Evolutionary conservation across 2,797 vertebrate species (phyloP).

Genomic region (Gallinago stenura): DNA sequence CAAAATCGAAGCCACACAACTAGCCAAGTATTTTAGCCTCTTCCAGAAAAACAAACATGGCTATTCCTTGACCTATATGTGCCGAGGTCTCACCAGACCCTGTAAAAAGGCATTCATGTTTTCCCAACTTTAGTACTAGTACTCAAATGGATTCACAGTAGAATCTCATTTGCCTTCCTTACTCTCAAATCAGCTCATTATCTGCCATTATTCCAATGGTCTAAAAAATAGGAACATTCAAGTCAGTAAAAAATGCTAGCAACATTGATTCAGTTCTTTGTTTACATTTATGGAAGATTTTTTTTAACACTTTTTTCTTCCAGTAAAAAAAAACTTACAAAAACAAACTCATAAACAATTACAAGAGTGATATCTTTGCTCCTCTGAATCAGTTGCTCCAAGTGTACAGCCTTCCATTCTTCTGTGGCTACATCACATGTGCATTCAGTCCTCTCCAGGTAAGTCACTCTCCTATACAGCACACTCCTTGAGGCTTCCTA

Average conservation of each 20-base stretch:
- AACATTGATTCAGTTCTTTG: not conserved
- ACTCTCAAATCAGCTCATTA: not conserved
- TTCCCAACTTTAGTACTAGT: not conserved
- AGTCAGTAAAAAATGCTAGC: not conserved
- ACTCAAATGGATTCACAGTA: not conserved
- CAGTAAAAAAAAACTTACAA: not conserved
- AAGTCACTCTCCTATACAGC: not conserved
- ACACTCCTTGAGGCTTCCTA: not conserved
- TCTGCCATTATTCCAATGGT: not conserved
- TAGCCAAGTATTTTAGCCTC: not conserved
- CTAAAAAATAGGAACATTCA: not conserved
- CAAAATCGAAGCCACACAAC: not conserved
- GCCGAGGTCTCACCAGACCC: not conserved
- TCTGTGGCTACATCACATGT: not conserved
- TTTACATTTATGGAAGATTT: not conserved
- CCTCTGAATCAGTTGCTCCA: not conserved
- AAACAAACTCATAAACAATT: not conserved
- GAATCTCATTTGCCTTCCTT: not conserved
- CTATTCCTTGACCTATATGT: not conserved
- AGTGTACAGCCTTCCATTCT: accelerated
- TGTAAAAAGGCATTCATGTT: not conserved
- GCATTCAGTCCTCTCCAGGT: not conserved
- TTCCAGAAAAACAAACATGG: not conserved
- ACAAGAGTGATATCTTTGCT: not conserved
- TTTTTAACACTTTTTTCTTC: not conserved